Base-by-base conservation (phyloP, 2,797 vertebrate genomes). In the Eulemur mongoz region DNA sequence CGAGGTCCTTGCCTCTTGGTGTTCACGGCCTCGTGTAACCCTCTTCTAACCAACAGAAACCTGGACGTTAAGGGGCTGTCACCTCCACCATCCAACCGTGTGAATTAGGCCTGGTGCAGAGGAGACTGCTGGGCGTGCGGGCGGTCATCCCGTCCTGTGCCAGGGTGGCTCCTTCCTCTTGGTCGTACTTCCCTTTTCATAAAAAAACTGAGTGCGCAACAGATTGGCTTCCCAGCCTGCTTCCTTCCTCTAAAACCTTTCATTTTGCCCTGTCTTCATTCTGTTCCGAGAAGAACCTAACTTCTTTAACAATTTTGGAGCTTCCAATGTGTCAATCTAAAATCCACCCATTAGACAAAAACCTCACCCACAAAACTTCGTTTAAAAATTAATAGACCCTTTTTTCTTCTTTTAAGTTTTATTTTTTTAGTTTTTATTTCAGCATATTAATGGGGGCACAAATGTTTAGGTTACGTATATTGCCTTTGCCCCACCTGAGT, bases 51-150 rank as follows among this genome's bases (percentile, higher is more conserved):
- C 35, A 35, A 6, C 22, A 70, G 81, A 35, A 40, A 35, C 40
- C 43, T 63, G 23, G 1, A 8, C 6, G 1, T 48, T 0, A 3
- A 35, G 38, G 30, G 43, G 15, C 6, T 2, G 69, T 10, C 38
- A 1, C 27, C 27, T 48, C 43, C 40, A 6, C 4, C 2, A 5
- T 4, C 18, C 10, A 3, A 20, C 5, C 23, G 1, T 20, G 12
- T 30, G 18, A 67, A 14, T 35, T 65, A 10, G 4, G 10, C 45
- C 59, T 17, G 40, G 52, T 7, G 12, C 13, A 0, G 63, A 30
- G 2, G 61, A 22, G 61, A 9, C 4, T 32, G 22, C 11, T 17
- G 48, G 9, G 25, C 9, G 32, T n/a, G 30, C 43, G 1, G 12
- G 5, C 48, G 15, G 2, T 20, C 52, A 35, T 38, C 69, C 6